Evolutionary conservation across 2,113 vertebrate species (phyloP).

Genomic region (Terrapene triunguis): DNA sequence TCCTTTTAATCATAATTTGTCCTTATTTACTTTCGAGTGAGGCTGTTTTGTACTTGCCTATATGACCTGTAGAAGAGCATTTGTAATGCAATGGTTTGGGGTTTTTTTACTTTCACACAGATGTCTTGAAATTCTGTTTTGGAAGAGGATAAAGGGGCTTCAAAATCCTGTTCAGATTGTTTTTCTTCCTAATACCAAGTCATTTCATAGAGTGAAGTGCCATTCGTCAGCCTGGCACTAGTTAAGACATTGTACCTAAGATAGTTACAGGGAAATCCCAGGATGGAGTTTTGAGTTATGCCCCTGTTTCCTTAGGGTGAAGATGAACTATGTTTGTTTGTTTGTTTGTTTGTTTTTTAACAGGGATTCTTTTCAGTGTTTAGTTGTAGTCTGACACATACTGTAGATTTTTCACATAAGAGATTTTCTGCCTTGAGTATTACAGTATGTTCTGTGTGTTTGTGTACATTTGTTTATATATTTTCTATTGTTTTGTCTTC

Average conservation of each 20-base stretch:
- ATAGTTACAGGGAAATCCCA: slow-evolving; percentile 5
- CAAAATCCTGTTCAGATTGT: slow-evolving; percentile 2
- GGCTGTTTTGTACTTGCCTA: neutral
- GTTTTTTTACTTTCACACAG: neutral
- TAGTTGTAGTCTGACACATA: neutral
- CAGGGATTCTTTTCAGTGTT: neutral
- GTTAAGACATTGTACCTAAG: slow-evolving; percentile 13
- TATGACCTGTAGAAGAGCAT: neutral
- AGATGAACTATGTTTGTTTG: neutral
- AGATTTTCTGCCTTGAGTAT: neutral
- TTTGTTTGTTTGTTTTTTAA: neutral
- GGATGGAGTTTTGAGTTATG: slow-evolving; percentile 11
- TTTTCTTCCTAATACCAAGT: slow-evolving; percentile 34
- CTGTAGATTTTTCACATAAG: neutral
- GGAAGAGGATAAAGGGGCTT: slow-evolving; percentile 22
- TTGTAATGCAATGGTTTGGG: neutral
- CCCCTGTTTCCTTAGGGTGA: slow-evolving; percentile 11
- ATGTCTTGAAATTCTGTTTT: neutral
- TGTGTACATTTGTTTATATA: neutral
- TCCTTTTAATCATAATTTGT: neutral
- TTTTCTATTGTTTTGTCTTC: neutral
- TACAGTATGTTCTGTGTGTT: neutral
- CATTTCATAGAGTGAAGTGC: neutral
- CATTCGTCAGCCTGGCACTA: slow-evolving; percentile 7
- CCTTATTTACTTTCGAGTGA: neutral